phyloP scores from a whole-genome alignment of 1,140 invertebrate species.

The Popillia japonica region DNA sequence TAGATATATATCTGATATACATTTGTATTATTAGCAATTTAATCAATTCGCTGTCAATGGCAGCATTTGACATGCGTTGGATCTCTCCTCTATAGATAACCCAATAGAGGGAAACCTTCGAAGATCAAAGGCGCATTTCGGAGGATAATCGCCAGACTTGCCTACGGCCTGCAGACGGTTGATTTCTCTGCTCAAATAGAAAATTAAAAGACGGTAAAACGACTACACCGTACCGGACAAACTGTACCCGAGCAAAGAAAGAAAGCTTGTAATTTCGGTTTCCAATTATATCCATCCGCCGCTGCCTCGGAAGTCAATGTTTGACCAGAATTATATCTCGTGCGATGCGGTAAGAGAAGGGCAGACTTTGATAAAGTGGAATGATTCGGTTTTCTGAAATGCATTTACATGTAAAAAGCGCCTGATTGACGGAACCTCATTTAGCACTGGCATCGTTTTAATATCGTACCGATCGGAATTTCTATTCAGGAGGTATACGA shows the following conservation, averaged over 20 bases:
- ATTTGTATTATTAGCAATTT: conserved; percentile 28
- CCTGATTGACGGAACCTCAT: conserved; percentile 30
- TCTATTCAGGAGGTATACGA: conserved; percentile 5
- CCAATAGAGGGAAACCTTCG: conserved; percentile 29
- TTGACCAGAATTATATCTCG: conserved; percentile 1
- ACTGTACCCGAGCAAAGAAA: neutral
- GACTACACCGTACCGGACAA: neutral
- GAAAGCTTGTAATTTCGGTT: conserved; percentile 19
- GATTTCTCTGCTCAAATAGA: conserved; percentile 41
- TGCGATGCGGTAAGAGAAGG: neutral
- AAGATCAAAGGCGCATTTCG: conserved; percentile 36
- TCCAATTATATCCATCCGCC: conserved; percentile 5
- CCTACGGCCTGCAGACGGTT: conserved; percentile 43
- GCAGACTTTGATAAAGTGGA: conserved; percentile 2
- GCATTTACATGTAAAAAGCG: conserved; percentile 32
- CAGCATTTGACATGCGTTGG: neutral
- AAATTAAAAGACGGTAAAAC: conserved; percentile 46
- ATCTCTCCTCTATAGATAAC: neutral
- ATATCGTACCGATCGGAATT: conserved; percentile 23
- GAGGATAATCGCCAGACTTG: conserved; percentile 43
- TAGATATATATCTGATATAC: neutral
- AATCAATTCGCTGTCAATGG: conserved; percentile 42
- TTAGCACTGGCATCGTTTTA: conserved; percentile 29
- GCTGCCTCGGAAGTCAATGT: neutral
- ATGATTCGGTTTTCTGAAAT: conserved; percentile 18